Evolutionary conservation across 2,888 invertebrate species (phyloP), one percentile per base, ranked within the genome.

Genomic region (Synergus laeviventris): DNA sequence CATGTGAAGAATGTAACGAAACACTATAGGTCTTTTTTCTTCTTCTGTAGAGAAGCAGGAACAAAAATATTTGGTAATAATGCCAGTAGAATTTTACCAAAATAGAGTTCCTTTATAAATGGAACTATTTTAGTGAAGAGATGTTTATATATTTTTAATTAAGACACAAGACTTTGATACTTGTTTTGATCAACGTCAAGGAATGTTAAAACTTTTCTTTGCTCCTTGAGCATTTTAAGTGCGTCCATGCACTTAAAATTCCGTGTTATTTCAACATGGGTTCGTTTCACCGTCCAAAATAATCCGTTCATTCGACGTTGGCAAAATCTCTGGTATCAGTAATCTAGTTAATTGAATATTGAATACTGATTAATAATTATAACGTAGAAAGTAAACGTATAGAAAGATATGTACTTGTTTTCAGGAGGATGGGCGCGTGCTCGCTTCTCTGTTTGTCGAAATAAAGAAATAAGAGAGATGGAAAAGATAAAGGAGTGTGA

Each of bases 401-500:
- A 42, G 8, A 59, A 21, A 59, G 12, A 14, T 14, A 18, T 12
- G 12, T 42, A 64, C 12, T 42, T 39, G 21, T 64, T 39, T 62
- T n/a, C 4, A 42, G 21, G 42, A 45, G 5, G 4, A 45, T 45
- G 36, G 49, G 31, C 70, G 49, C 70, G 31, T 45, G 70, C 70
- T 45, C 70, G 31, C 49, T 9, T 31, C 70, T 79, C 78, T 81
- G 83, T 80, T 79, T 81, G 83, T 80, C 78, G 84, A 87, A 88
- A 89, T 87, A 88, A 88, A 88, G 82, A 87, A 70, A 24, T 49
- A 70, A 49, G 81, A 74, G 79, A 84, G 83, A 86, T 85, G 78
- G 74, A 80, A 36, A 83, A 79, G 83, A 86, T 83, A 86, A 85
- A 62, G 64, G 75, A 81, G 86, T 89, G 89, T 90, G 90, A 88